Evolutionary conservation across 1,140 invertebrate genomes (phyloP), one percentile per base, ranked within the genome.

Genomic region (Nephotettix cincticeps): DNA sequence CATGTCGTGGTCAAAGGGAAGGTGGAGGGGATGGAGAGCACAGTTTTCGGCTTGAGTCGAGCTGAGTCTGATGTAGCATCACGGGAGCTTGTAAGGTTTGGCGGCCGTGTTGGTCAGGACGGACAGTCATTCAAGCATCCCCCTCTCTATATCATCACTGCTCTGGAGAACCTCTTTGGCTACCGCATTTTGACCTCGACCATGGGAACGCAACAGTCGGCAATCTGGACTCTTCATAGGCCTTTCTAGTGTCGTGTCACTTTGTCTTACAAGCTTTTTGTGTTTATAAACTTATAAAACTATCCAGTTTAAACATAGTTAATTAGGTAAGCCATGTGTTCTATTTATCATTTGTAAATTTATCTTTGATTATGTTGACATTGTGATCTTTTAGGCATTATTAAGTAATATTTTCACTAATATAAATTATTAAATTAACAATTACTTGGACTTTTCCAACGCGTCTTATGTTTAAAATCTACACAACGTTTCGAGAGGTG

Each of bases 1-100:
- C 76, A 76, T 67, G 29, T 77, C 19, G 72, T 75, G n/a, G 70
- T 77, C 14, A 77, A 77, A 65, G 75, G 74, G 23, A 75, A 69
- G 32, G 64, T 72, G 54, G 75, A 76, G 61, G 73, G 73, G 21
- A 68, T 32, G 17, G 73, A 77, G 51, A 75, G 75, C 30, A 68
- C 71, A 21, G 73, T 77, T 65, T 77, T 74, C 64, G 76, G 76
- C 17, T 66, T 77, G 51, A 63, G 68, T 28, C 69, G 71, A 43
- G 58, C 45, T 13, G 75, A 77, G 47, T 64, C 73, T 54, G 30
- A 51, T 3, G 63, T 51, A 25, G 25, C 69, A n/a, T 19, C 56
- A 14, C 45, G 43, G 40, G 27, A 28, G 2, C 47, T 73, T 30
- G 61, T 69, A 2, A 30, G 68, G 27, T 77, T 68, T 64, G 76